Conservation (phyloP, 1,140 invertebrate genomes). For the Penaeus chinensis region DNA sequence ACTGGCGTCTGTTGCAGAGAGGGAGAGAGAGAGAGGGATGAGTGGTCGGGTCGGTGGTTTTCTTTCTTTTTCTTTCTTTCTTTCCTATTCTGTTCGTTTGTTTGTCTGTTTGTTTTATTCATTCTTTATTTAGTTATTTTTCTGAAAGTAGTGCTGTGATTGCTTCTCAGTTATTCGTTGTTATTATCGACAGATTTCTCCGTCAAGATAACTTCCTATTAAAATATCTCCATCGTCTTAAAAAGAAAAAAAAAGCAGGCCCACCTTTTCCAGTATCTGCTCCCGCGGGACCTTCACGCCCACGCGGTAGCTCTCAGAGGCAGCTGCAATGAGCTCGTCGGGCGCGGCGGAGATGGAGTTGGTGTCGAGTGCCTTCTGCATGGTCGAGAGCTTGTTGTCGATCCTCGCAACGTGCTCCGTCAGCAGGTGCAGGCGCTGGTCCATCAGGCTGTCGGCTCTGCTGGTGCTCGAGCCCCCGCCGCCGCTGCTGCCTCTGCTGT, state of each 20-base stretch:
- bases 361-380: slow-evolving; percentile 50
- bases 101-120: no score
- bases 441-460: slow-evolving; percentile 36
- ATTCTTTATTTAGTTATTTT: no score
- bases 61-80: no score
- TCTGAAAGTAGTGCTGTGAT: no score
- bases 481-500: neutral
- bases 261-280: slow-evolving; percentile 64
- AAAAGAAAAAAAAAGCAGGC: neutral
- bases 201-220: no score
- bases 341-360: slow-evolving; percentile 35
- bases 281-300: slow-evolving; percentile 67
- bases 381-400: slow-evolving; percentile 45
- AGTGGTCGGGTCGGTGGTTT: neutral
- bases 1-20: slow-evolving; percentile 4
- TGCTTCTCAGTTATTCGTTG: no score
- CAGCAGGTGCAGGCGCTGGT: slow-evolving; percentile 46
- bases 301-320: slow-evolving; percentile 65
- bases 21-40: no score
- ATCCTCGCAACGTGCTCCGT: slow-evolving; percentile 47
- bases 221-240: no score
- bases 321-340: slow-evolving; percentile 44
- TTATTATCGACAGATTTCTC: no score
- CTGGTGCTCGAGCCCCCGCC: neutral
- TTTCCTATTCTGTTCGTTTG: no score